Conservation (phyloP, 2,113 vertebrate genomes). For the Dasyurus viverrinus region DNA sequence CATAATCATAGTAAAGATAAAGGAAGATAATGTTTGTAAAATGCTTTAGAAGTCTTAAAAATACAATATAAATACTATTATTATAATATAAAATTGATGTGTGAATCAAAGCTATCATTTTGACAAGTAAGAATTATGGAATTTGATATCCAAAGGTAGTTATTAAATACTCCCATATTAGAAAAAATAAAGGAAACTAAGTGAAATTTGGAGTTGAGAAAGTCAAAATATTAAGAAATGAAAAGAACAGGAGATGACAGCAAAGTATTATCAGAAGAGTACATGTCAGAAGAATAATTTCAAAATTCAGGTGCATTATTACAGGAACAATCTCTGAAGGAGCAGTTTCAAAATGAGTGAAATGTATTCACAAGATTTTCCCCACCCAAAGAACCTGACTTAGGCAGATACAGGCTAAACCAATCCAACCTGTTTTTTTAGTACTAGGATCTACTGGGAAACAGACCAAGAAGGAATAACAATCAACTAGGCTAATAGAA, state of each 20-base stretch:
- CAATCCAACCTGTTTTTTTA: slow-evolving; percentile 66
- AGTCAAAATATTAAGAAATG: slow-evolving; percentile 38
- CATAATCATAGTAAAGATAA: neutral
- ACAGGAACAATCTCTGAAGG: slow-evolving; percentile 42
- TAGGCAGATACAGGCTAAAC: slow-evolving; percentile 47
- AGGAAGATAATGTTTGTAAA: neutral
- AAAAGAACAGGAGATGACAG: slow-evolving; percentile 26
- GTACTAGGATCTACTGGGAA: slow-evolving; percentile 54
- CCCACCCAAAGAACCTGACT: slow-evolving; percentile 57
- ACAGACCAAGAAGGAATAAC: slow-evolving; percentile 48
- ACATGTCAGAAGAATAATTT: slow-evolving; percentile 46
- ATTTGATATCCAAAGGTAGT: neutral
- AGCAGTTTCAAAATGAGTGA: slow-evolving; percentile 57
- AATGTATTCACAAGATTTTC: slow-evolving; percentile 66
- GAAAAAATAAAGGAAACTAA: slow-evolving; percentile 17
- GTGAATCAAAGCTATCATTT: slow-evolving; percentile 2
- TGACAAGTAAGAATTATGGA: slow-evolving; percentile 5
- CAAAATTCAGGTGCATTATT: slow-evolving; percentile 43
- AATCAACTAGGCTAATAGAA: slow-evolving; percentile 42
- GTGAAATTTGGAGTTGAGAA: slow-evolving; percentile 23
- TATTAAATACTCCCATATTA: slow-evolving; percentile 27
- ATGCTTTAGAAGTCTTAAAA: neutral
- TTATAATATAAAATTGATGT: neutral
- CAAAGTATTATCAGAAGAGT: slow-evolving; percentile 31
- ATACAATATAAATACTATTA: neutral